phyloP scores from a whole-genome alignment of 2,888 invertebrate species.

The Aporophyla nigra region DNA sequence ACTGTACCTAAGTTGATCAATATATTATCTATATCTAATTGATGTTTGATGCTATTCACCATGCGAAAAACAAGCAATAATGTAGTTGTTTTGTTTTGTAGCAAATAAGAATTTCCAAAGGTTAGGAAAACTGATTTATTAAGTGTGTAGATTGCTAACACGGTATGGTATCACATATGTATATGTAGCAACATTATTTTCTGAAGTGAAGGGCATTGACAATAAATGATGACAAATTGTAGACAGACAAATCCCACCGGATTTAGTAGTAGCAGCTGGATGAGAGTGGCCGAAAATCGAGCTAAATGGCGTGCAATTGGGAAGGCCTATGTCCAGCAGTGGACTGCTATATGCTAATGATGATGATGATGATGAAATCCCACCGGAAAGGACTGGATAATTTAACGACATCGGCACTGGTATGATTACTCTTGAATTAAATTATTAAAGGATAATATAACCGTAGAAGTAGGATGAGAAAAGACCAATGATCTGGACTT shows the following conservation, averaged over 20 bases:
- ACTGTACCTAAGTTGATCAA: conserved; percentile 64
- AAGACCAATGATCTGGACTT: conserved; percentile 5
- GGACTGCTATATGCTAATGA: no score
- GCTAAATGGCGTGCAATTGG: no score
- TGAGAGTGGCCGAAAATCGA: no score
- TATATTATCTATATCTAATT: conserved; percentile 65
- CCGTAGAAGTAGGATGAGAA: conserved; percentile 3
- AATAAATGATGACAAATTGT: not conserved
- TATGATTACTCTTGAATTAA: conserved; percentile 20
- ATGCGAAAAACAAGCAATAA: conserved; percentile 52
- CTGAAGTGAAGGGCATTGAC: not conserved
- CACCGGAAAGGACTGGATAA: conserved; percentile 20
- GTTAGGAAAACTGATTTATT: conserved; percentile 28
- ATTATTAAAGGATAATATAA: conserved; percentile 31
- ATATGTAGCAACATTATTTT: not conserved
- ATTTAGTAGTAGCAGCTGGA: no score
- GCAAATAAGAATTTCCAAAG: conserved; percentile 29
- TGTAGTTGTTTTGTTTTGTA: conserved; percentile 29
- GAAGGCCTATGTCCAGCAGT: no score
- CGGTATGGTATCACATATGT: not conserved
- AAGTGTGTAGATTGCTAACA: not conserved
- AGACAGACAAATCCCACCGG: conserved; percentile 18
- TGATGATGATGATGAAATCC: no score
- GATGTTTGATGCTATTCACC: conserved; percentile 51
- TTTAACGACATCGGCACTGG: conserved; percentile 4